phyloP scores from a whole-genome alignment of 2,797 vertebrate species.

The Leucoraja ocellata region DNA sequence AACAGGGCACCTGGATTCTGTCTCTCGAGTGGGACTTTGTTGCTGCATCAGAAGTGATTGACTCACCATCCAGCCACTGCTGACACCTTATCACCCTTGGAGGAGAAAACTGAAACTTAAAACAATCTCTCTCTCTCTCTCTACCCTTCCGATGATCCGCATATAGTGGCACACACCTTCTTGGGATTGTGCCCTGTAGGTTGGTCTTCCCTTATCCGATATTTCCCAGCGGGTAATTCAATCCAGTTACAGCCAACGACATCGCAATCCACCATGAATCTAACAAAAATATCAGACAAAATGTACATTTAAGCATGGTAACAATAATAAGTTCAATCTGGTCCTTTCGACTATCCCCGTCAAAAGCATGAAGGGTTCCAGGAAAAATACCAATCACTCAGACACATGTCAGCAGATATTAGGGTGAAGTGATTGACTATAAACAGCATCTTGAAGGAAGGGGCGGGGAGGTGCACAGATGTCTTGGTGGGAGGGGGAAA shows the following conservation, averaged over 20 bases:
- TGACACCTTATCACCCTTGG: neutral
- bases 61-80: too few relatives aligned
- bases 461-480: too few relatives aligned
- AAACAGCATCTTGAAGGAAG: too few relatives aligned
- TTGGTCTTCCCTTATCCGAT: constrained; percentile 46
- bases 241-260: constrained; percentile 90
- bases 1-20: too few relatives aligned
- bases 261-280: constrained; percentile 83
- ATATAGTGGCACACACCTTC: constrained; percentile 45
- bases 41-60: too few relatives aligned
- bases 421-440: too few relatives aligned
- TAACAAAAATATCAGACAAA: constrained; percentile 43
- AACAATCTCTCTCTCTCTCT: neutral
- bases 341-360: neutral
- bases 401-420: too few relatives aligned
- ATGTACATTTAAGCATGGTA: neutral
- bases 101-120: neutral
- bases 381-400: too few relatives aligned
- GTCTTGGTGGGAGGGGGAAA: too few relatives aligned
- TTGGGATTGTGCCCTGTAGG: constrained; percentile 49
- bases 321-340: neutral
- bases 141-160: neutral
- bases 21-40: too few relatives aligned
- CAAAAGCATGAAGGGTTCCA: neutral
- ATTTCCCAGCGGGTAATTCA: constrained; percentile 71